Evolutionary conservation across 2,797 vertebrate species (phyloP), one percentile per base, ranked within the genome.

Genomic region (Odontamblyopus lacepedii): DNA sequence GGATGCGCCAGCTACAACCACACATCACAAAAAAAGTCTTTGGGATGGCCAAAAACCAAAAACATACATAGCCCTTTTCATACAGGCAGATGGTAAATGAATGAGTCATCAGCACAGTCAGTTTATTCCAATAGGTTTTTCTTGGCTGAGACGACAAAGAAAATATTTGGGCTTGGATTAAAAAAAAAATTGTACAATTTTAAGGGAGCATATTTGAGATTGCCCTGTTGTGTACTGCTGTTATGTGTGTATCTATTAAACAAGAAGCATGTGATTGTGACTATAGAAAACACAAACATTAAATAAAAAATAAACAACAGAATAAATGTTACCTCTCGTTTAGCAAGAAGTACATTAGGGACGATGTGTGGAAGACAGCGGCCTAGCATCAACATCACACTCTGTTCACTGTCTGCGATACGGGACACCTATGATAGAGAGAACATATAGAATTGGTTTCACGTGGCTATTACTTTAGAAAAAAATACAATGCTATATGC

Each of bases 291-390:
- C 11, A 29, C 11, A 74, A 65, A 51, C 2, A 51, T 29, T 4
- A 56, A 5, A 85, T 61, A 18, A 59, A 13, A 44, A 44, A 44
- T 44, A 44, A 69, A 55, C 12, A 59, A 70, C 13, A 74, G 53
- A 55, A 61, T 29, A 27, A 30, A 30, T 63, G 85, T 95, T 94
- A 99, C 98, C 98, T 99, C 98, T 94, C 98, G 93, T 83, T 99
- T 99, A 77, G 98, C 98, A 69, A 99, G 94, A 1, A 99, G 95
- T 75, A 99, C 98, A 3, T 99, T 99, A 12, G 98, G 98, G 73
- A 99, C 98, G 56, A 99, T 99, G 92, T 99, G 97, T 76, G 98
- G 98, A 71, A 99, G 93, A 91, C 98, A 99, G 80, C 98, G 97
- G 38, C 98, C 97, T 87, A 99, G 84, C 98, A 99, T 99, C 77